phyloP scores from a whole-genome alignment of 2,797 vertebrate species.

The Heliangelus exortis region DNA sequence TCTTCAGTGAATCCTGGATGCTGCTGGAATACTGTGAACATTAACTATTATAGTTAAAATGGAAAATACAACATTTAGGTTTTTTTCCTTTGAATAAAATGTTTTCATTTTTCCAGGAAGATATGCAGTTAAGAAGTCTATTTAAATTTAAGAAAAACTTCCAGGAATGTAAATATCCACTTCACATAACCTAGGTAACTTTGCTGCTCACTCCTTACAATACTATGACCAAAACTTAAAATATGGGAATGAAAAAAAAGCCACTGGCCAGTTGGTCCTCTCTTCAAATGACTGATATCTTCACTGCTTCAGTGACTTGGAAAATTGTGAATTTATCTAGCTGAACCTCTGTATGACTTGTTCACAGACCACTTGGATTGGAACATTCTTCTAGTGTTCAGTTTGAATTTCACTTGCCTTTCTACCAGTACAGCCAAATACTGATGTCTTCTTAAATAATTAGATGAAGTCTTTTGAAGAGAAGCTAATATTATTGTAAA shows the following conservation, averaged over 20 bases:
- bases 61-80: background rate
- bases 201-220: background rate
- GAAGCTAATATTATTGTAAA: background rate
- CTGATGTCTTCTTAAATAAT: background rate
- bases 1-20: background rate
- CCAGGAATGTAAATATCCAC: background rate
- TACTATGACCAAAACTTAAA: background rate
- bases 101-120: background rate
- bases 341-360: background rate
- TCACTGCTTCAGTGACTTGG: slow-evolving; percentile 47
- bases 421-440: background rate
- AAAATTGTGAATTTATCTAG: slow-evolving; percentile 58
- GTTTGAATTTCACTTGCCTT: background rate
- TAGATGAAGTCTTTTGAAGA: background rate
- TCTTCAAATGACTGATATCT: slow-evolving; percentile 16
- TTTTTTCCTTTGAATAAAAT: background rate
- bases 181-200: background rate
- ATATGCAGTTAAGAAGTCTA: background rate
- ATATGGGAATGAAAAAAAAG: background rate
- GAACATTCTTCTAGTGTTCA: slow-evolving; percentile 6
- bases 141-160: background rate
- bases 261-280: background rate
- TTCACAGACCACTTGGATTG: slow-evolving; percentile 33
- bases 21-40: background rate
- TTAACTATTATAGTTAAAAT: background rate